Base-by-base conservation (phyloP, 2,797 vertebrate genomes). In the Muscicapa comitata region DNA sequence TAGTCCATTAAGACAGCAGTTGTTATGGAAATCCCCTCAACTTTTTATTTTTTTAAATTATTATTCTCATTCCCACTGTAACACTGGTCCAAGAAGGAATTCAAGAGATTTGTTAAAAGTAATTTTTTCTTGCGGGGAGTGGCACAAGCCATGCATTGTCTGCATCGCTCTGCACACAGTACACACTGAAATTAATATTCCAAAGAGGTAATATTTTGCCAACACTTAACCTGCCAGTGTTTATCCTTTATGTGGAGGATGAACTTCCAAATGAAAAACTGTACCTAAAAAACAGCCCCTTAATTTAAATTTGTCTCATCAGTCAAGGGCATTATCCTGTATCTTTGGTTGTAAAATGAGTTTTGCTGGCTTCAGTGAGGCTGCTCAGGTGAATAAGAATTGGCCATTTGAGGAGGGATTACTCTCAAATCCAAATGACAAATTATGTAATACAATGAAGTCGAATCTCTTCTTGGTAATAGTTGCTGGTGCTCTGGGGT, bases 1-100 rank as follows among this genome's bases (percentile, higher is more conserved):
- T 83, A 95, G 95, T 94, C 97, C 96, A 96, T 98, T 96, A 96
- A 97, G 91, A 90, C 86, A 95, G 82, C 92, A 90, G 90, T 95
- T 84, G 25, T 97, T 95, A 95, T 29, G 77, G 96, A 97, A 97
- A 98, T 97, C 89, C 94, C 89, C 71, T 91, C 86, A 90, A 92
- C 47, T 73, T 93, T 89, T 67, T 57, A 85, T 57, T 67, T 68
- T 40, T 50, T 13, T 94, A 84, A 33, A 75, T 57, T 40, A 59
- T 68, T 58, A 81, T 66, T 48, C 51, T 51, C 29, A 21, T 85
- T 83, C 42, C n/a, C 17, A 86, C 72, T 57, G 50, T 66, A 95
- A 86, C 71, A 83, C 47, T 42, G n/a, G 11, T 88, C 95, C 55
- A 70, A 91, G 76, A 33, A 94, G 48, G 87, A 90, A 96, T 96